A percentile compares a stretch with the other conserved stretches of the same genome.
These are phyloP conservation scores for Iphiclides podalirius DNA, from an alignment of 2,888 invertebrate species.

Conservation along the genomic window DNA sequence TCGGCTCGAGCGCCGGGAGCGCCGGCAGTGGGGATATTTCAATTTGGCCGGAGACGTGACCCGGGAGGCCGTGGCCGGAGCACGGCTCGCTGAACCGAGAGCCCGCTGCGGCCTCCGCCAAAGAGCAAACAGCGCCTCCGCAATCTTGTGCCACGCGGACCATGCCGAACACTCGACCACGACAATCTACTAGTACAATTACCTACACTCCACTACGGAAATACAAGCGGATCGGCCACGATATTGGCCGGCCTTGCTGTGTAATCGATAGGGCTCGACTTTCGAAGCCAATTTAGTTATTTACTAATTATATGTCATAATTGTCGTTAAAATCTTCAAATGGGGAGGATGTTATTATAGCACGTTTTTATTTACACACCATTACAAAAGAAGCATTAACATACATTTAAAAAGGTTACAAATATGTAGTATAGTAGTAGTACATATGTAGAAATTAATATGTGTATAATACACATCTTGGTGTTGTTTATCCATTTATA, in stretches of 20 bases:
- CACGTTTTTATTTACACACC: too few relatives aligned
- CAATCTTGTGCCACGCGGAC: constrained; percentile 78
- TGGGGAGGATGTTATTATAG: too few relatives aligned
- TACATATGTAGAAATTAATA: too few relatives aligned
- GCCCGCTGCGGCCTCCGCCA: constrained; percentile 72
- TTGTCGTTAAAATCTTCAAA: too few relatives aligned
- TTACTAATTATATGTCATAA: too few relatives aligned
- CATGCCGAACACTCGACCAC: constrained; percentile 70
- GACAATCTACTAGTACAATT: constrained; percentile 70
- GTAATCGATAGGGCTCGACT: constrained; percentile 4
- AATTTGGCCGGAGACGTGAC: constrained; percentile 76
- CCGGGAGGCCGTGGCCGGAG: constrained; percentile 72
- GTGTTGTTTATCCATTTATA: too few relatives aligned
- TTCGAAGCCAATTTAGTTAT: too few relatives aligned
- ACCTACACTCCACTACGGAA: constrained; percentile 48
- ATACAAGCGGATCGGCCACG: constrained; percentile 21
- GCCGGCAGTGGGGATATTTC: constrained; percentile 72
- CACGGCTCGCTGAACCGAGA: constrained; percentile 78
- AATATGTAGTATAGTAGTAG: too few relatives aligned
- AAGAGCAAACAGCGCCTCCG: constrained; percentile 78
- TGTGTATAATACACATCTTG: too few relatives aligned
- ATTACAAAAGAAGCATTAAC: too few relatives aligned
- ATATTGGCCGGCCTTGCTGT: constrained; percentile 23
- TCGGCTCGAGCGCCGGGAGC: constrained; percentile 47
- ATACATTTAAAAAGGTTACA: too few relatives aligned